Evolutionary conservation across 2,888 invertebrate genomes (phyloP), one percentile per base, ranked within the genome.

Genomic region (Rotaria sp.): DNA sequence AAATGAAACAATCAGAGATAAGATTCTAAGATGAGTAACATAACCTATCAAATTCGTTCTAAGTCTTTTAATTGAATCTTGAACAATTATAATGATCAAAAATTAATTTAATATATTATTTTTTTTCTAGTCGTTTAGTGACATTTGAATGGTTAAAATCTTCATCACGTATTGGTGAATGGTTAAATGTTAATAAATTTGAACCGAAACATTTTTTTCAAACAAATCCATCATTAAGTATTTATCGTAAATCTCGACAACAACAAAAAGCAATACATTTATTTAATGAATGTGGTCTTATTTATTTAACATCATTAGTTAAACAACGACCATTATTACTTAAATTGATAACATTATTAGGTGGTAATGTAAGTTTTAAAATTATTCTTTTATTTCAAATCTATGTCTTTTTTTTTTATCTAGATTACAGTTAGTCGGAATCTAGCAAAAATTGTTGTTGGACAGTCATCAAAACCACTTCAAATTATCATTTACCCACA

Each of bases 221-320:
- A 80, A n/a, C 24, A 45, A 26, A 45, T 80, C 45, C 41, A 45
- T 80, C 80, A 80, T 24, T 80, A n/a, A 80, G 11, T n/a, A 26
- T 80, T 15, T 80, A 80, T 80, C 41, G 45, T n/a, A 80, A 80
- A 80, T 41, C n/a, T 45, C 80, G 80, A 15, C 80, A 45, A 80
- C 41, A 80, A n/a, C 45, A 45, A 45, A 80, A 80, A 80, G 0
- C 80, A 26, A 80, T 80, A 4, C 2, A 26, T 80, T 11, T 80
- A 41, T 80, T 80, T 80, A 41, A 80, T 13, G n/a, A 80, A 15
- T 80, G 80, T 80, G 80, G 45, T 38, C 11, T n/a, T 13, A 80
- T 80, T 26, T 80, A 80, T 45, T 45, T 80, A 26, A 80, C 80
- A 24, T 80, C 80, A 45, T 45, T n/a, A 24, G 45, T 45, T n/a